Base-by-base conservation (phyloP, 2,888 invertebrate genomes). In the Chloroclystis v-ata region DNA sequence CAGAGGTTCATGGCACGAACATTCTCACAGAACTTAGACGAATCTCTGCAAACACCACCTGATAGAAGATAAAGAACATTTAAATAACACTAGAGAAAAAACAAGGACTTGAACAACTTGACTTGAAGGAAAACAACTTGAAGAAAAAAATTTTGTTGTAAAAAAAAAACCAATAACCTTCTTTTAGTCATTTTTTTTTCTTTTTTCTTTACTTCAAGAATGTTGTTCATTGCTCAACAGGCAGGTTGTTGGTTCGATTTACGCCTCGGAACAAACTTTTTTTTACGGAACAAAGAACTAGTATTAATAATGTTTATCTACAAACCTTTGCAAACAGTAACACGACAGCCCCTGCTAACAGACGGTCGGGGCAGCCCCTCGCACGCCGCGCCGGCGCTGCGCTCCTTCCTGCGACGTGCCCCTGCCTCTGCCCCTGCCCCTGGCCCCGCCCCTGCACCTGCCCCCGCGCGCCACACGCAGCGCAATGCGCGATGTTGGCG, bases 1-100 rank as follows among this genome's bases (percentile, higher is more conserved):
- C 97, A 97, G 90, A 97, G 91, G 69, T 95, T 95, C 93, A 97
- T 94, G 43, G 93, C 90, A 61, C 94, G 93, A 13, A 96, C 96
- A 70, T 96, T 95, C 65, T 92, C 92, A 82, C 97, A 97, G 78
- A 94, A 94, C 60, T 92, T 92, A 37, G 96, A 96, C 32, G 91
- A 89, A 76, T 96, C 96, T 65, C 91, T 91, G 82, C 96, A 96
- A 40, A 92, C 90, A 54, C 89, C 87, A 70, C 89, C 92, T 92
- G 82, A 55, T 8, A 10, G n/a, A n/a, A n/a, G 20, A 20, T 20
- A 20, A 20, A 20, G 20, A 20, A 20, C 20, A 4, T 20, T 20
- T 20, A 20, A 20, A 4, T 20, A 20, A 4, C 20, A 20, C 20
- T 20, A 20, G 5, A n/a, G n/a, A n/a, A n/a, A n/a, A n/a, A n/a